A percentile compares a stretch with the other conserved stretches of the same genome.
Evolutionary conservation across 2,797 vertebrate genomes (phyloP).

Genomic region (Pseudochaenichthys georgianus): DNA sequence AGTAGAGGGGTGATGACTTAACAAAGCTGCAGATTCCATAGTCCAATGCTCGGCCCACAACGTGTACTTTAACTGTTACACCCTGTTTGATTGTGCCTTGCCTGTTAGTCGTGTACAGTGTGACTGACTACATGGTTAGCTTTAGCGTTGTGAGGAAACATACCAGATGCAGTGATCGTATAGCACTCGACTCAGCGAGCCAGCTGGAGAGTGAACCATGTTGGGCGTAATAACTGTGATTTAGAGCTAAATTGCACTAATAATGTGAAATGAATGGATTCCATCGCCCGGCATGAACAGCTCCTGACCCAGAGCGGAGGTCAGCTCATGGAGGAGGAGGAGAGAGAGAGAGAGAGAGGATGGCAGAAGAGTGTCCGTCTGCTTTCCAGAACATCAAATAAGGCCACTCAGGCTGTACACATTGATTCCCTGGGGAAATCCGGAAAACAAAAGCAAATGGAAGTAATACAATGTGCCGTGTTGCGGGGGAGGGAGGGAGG

Average conservation of each 20-base stretch:
- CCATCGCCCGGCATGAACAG: conserved; percentile 20
- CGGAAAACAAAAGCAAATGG: conserved; percentile 74
- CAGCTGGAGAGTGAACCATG: conserved; percentile 10
- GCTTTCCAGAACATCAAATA: conserved; percentile 58
- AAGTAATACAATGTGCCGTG: conserved; percentile 66
- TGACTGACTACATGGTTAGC: conserved; percentile 47
- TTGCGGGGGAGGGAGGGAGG: background rate
- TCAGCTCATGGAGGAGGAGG: background rate
- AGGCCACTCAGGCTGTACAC: conserved; percentile 65
- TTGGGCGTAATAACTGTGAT: conserved; percentile 21
- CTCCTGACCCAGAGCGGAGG: background rate
- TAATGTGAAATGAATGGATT: conserved; percentile 10
- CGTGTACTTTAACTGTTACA: conserved; percentile 37
- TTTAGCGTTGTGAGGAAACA: conserved; percentile 23
- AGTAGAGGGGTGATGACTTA: conserved; percentile 18
- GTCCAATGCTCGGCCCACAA: conserved; percentile 6
- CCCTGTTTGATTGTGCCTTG: conserved; percentile 44
- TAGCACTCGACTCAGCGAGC: conserved; percentile 9
- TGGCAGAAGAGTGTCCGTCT: conserved; percentile 43
- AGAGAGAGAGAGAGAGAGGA: conserved; percentile 8
- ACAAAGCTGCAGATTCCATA: background rate
- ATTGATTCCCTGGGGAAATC: conserved; percentile 60
- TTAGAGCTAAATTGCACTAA: conserved; percentile 16
- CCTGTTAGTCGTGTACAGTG: conserved; percentile 35
- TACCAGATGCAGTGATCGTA: conserved; percentile 20